Conservation (phyloP, 2,888 invertebrate genomes). For the Acanthacorydalis orientalis region DNA sequence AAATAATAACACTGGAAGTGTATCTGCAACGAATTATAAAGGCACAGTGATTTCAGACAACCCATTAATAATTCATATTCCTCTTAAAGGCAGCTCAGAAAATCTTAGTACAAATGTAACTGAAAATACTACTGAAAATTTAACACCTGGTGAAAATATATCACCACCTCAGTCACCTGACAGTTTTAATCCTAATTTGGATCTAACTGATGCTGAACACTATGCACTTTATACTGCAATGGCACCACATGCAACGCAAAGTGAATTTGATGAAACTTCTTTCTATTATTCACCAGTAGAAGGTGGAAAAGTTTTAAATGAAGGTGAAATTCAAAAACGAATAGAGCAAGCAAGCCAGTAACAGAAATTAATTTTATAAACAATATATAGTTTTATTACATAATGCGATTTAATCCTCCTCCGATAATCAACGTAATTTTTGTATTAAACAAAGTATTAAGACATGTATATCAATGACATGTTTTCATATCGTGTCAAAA, state of each 20-base stretch:
- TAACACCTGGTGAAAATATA: too few relatives aligned
- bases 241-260: slow-evolving; percentile 71
- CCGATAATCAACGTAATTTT: too few relatives aligned
- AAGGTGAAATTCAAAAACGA: slow-evolving; percentile 16
- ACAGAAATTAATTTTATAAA: slow-evolving; percentile 10
- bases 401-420: not conserved
- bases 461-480: too few relatives aligned
- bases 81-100: slow-evolving; percentile 34
- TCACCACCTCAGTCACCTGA: slow-evolving; percentile 70
- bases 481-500: too few relatives aligned
- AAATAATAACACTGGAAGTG: slow-evolving; percentile 11
- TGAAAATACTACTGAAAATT: slow-evolving; percentile 4
- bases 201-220: slow-evolving; percentile 74
- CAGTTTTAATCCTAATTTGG: slow-evolving; percentile 29
- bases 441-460: too few relatives aligned
- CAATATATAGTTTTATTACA: not conserved
- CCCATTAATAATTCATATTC: slow-evolving; percentile 47
- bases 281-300: slow-evolving; percentile 76
- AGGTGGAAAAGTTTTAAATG: slow-evolving; percentile 47
- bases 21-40: slow-evolving; percentile 8
- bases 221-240: slow-evolving; percentile 75
- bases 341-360: slow-evolving; percentile 13
- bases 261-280: slow-evolving; percentile 77
- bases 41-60: slow-evolving; percentile 23
- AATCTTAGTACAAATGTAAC: slow-evolving; percentile 6